Base-by-base conservation (phyloP, 2,888 invertebrate species). In the Herminia tarsipennalis region DNA sequence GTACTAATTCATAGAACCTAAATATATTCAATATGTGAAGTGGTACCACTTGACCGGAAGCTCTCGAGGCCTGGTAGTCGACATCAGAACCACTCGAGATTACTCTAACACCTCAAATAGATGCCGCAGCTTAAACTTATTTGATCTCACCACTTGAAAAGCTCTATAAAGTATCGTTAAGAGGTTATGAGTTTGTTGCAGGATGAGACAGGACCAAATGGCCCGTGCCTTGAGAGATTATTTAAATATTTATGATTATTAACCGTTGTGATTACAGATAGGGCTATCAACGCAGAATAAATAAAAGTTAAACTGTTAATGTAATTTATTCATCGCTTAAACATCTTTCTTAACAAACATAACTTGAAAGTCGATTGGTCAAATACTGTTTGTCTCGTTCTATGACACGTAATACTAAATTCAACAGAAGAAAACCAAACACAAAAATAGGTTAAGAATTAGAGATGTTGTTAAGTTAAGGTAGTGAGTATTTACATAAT, bases 61-160 rank as follows among this genome's bases (percentile, higher is more conserved):
- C 76, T 66, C 81, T 87, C 70, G 75, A 81, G 67, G 62, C 58
- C 65, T 70, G 68, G 73, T 70, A 75, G 70, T 70, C 64, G 40
- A 65, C 62, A 44, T 39, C 38, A 56, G 27, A 43, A 65, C 73
- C 81, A 80, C 86, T 88, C 46, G 82, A 89, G 86, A 88, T 88
- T 78, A 79, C 66, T 73, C 61, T 74, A 77, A 84, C 87, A 86
- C 88, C 87, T 88, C 79, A 83, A 88, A 88, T 82, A 86, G 83
- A 81, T 76, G 73, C 75, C 76, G 77, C 61, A 71, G 64, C 57
- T 68, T 71, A 52, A 74, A 83, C 73, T 78, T 78, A 83, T 81
- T 84, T 83, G 78, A 86, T 84, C 78, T 83, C 41, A 66, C 87
- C 86, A 87, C 88, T 88, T 88, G 75, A 83, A 80, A 78, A 70